Evolutionary conservation across 2,113 vertebrate species (phyloP).

Genomic region (Corythornis vintsioides): DNA sequence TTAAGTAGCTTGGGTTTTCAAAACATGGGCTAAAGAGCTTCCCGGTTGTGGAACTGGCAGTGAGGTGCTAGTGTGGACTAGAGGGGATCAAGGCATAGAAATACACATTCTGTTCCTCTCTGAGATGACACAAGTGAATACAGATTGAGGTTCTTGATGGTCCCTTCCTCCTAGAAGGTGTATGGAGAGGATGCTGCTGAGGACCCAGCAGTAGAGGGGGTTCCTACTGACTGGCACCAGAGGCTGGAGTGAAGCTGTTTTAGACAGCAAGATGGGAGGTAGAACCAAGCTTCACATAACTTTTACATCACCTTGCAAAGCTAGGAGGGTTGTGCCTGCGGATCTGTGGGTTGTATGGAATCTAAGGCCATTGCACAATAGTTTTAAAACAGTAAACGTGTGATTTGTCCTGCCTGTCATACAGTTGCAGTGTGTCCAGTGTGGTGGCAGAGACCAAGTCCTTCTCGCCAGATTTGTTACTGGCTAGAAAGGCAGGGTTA

Average conservation of each 20-base stretch:
- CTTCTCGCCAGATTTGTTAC: not conserved
- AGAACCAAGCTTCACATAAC: fast-evolving
- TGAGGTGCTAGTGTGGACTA: not conserved
- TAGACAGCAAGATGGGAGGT: not conserved
- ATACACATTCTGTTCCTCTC: not conserved
- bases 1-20: not conserved
- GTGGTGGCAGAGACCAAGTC: not conserved
- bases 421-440: not conserved
- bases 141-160: not conserved
- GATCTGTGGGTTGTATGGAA: not conserved
- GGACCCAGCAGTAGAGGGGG: not conserved
- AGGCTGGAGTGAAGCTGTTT: not conserved
- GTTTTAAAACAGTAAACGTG: fast-evolving
- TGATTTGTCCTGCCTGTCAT: not conserved
- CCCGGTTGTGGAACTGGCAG: not conserved
- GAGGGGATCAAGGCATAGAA: not conserved
- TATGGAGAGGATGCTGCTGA: not conserved
- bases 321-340: too few relatives aligned
- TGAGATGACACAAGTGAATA: too few relatives aligned
- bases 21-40: not conserved
- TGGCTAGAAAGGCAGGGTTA: fast-evolving
- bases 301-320: not conserved
- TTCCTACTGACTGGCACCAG: not conserved
- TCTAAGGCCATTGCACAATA: fast-evolving
- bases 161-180: not conserved